phyloP scores from a whole-genome alignment of 2,888 invertebrate genomes.

The Chironomus riparius region DNA sequence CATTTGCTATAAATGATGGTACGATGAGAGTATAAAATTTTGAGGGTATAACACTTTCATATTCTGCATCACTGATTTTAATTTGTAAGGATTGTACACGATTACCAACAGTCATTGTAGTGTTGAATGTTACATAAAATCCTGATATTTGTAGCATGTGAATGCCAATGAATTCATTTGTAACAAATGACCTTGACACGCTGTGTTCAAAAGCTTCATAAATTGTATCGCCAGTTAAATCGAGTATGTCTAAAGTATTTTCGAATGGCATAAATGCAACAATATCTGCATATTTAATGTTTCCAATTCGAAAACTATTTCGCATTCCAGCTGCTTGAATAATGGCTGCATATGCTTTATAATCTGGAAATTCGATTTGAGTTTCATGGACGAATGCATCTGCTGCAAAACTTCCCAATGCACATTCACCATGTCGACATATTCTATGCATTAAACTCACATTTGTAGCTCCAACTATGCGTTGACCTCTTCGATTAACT shows the following conservation, averaged over 20 bases:
- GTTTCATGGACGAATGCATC: constrained; percentile 61
- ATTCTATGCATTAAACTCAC: constrained; percentile 49
- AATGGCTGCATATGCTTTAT: constrained; percentile 59
- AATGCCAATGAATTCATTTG: constrained; percentile 41
- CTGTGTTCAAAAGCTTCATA: constrained; percentile 53
- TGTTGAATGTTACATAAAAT: constrained; percentile 49
- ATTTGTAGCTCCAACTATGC: constrained; percentile 49
- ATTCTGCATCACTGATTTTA: constrained; percentile 56
- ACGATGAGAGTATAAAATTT: constrained; percentile 55
- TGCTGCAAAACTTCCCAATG: constrained; percentile 61
- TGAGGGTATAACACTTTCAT: constrained; percentile 48
- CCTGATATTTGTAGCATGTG: constrained; percentile 57
- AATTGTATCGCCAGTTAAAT: constrained; percentile 57
- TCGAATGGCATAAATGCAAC: constrained; percentile 65
- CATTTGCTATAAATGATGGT: constrained; percentile 52
- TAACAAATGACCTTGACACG: constrained; percentile 40
- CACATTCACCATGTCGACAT: constrained; percentile 58
- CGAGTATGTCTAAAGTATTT: constrained; percentile 62
- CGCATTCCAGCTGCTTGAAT: constrained; percentile 63
- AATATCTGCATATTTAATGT: constrained; percentile 59
- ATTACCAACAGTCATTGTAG: constrained; percentile 48
- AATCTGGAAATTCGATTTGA: constrained; percentile 41
- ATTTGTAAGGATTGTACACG: constrained; percentile 50
- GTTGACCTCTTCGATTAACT: constrained; percentile 49
- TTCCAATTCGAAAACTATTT: constrained; percentile 53